Base-by-base conservation (phyloP, 1,140 invertebrate genomes). In the Metopolophium dirhodum region DNA sequence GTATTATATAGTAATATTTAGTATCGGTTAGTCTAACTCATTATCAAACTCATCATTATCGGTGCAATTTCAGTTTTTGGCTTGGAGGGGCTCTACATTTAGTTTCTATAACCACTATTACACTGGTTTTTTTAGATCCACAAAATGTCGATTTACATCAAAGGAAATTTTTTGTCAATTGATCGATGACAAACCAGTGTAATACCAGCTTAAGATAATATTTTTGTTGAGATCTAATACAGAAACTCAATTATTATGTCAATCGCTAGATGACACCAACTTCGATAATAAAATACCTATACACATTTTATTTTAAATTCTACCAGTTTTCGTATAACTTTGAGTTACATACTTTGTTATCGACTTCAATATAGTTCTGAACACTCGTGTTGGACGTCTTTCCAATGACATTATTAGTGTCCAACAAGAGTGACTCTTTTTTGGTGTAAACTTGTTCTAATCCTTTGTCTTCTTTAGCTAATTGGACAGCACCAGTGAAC, bases 301-400 rank as follows among this genome's bases (percentile, higher is more conserved):
- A 6, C 30, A n/a, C n/a, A 14, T 68, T n/a, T n/a, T 11, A n/a
- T n/a, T 77, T 77, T 77, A 11, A 68, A 77, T n/a, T 77, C 30
- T 35, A n/a, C 1, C 1, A n/a, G 30, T n/a, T 77, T n/a, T n/a
- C 18, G 30, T 77, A n/a, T n/a, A 77, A n/a, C 6, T 77, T 68
- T 18, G 14, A 77, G 14, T n/a, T 0, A 85, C 77, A 54, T 93
- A 93, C 91, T 85, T 93, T 93, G n/a, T 2, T 93, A 9, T 93
- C 77, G 37, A 93, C 91, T 14, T 93, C 91, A 1, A 93, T 93
- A 7, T 93, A 93, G 30, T 37, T 83, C 35, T 93, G 91, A 20
- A 93, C n/a, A 26, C 77, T 85, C 0, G 47, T 37, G 22, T 93
- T 51, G 14, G 91, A 18, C 14, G 82, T 6, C 35, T 86, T 93